phyloP scores from a whole-genome alignment of 2,797 vertebrate species.

The Hylomyscus alleni region DNA sequence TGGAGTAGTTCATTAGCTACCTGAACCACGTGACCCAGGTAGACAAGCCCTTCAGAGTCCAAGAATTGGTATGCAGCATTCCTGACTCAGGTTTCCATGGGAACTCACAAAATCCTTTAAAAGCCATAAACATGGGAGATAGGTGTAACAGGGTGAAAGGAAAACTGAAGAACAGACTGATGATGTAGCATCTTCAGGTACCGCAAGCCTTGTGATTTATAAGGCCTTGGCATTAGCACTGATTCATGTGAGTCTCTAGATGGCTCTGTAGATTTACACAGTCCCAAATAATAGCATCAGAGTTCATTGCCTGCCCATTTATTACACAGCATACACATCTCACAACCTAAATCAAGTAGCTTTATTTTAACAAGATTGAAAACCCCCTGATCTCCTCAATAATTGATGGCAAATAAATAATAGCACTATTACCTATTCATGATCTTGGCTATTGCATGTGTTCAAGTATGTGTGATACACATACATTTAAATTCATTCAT shows the following conservation, averaged over 20 bases:
- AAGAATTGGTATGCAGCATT: not conserved
- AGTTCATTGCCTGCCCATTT: not conserved
- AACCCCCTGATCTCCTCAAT: not conserved
- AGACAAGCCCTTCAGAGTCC: not conserved
- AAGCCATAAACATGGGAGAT: not conserved
- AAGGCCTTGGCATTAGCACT: not conserved
- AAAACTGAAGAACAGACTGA: not conserved
- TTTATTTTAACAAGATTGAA: constrained; percentile 50
- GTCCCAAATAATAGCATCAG: not conserved
- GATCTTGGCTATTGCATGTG: not conserved
- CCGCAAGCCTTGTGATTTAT: not conserved
- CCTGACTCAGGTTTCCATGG: not conserved
- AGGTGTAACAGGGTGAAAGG: not conserved
- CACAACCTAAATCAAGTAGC: not conserved
- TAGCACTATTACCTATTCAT: not conserved
- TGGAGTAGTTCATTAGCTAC: not conserved
- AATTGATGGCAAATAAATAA: constrained; percentile 32
- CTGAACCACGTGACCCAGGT: not conserved
- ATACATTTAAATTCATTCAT: not conserved
- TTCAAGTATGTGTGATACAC: not conserved
- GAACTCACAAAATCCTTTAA: not conserved
- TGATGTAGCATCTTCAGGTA: constrained; percentile 13
- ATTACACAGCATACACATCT: not conserved
- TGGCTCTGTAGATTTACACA: constrained; percentile 53
- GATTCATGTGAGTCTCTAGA: constrained; percentile 16